Evolutionary conservation across 2,888 invertebrate genomes (phyloP).

Genomic region (Thelaira solivaga): DNA sequence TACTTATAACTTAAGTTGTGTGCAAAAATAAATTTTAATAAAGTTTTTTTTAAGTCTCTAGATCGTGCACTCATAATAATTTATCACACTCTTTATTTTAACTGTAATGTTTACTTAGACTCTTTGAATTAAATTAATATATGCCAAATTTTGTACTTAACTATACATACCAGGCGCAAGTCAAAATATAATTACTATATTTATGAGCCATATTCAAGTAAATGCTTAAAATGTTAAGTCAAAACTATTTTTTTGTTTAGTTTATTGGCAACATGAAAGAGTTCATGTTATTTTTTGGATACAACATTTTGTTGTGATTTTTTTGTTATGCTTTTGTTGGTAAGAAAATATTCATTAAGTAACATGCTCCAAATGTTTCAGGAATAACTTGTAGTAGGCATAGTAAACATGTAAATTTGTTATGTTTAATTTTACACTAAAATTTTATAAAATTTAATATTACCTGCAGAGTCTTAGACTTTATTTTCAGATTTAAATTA

Average conservation of each 20-base stretch:
- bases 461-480: conserved; percentile 19
- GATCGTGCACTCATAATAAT: too few species aligned
- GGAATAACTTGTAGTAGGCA: background rate
- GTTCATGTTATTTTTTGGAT: conserved; percentile 34
- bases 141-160: background rate
- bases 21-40: too few species aligned
- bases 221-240: conserved; percentile 14
- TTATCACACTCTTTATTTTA: too few species aligned
- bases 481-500: too few species aligned
- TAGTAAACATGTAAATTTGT: conserved; percentile 16
- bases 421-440: conserved; percentile 23
- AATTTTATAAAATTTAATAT: conserved; percentile 24
- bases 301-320: background rate
- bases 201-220: background rate
- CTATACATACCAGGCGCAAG: conserved; percentile 5
- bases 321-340: background rate
- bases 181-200: conserved; percentile 27
- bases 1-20: too few species aligned
- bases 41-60: too few species aligned
- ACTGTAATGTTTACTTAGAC: too few species aligned
- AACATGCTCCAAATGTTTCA: conserved; percentile 3
- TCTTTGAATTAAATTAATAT: background rate
- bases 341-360: conserved; percentile 2
- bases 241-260: background rate
- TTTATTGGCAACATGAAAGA: conserved; percentile 47